Conservation (phyloP, 2,888 invertebrate genomes). For the Phengaris alcon region DNA sequence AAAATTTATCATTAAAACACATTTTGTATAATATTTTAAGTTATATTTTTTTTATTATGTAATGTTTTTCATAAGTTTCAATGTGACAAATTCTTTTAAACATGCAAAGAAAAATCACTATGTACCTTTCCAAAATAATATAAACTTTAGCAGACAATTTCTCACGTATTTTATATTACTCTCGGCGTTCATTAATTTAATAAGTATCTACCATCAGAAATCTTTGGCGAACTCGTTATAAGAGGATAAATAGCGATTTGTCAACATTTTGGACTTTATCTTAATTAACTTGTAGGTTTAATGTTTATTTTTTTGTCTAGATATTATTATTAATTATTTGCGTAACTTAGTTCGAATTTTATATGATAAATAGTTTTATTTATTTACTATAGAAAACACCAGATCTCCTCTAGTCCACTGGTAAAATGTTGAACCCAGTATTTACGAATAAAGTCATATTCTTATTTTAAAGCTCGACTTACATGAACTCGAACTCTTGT, state of each 20-base stretch:
- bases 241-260: slow-evolving; percentile 1
- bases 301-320: not conserved
- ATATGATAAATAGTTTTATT: not conserved
- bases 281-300: not conserved
- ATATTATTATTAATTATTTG: not conserved
- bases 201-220: not conserved
- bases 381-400: no score
- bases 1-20: no score
- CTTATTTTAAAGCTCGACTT: not conserved
- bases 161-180: not conserved
- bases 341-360: not conserved
- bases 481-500: not conserved
- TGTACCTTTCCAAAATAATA: not conserved
- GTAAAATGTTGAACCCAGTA: not conserved
- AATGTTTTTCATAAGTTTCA: no score
- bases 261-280: slow-evolving; percentile 4
- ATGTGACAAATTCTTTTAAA: no score
- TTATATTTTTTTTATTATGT: no score
- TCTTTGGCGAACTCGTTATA: not conserved
- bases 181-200: not conserved
- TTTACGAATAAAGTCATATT: not conserved
- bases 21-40: no score
- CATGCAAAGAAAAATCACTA: no score
- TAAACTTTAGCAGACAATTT: not conserved
- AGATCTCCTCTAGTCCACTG: no score